Evolutionary conservation across 2,888 invertebrate species (phyloP), one percentile per base, ranked within the genome.

Genomic region (Leptopilina syphax): DNA sequence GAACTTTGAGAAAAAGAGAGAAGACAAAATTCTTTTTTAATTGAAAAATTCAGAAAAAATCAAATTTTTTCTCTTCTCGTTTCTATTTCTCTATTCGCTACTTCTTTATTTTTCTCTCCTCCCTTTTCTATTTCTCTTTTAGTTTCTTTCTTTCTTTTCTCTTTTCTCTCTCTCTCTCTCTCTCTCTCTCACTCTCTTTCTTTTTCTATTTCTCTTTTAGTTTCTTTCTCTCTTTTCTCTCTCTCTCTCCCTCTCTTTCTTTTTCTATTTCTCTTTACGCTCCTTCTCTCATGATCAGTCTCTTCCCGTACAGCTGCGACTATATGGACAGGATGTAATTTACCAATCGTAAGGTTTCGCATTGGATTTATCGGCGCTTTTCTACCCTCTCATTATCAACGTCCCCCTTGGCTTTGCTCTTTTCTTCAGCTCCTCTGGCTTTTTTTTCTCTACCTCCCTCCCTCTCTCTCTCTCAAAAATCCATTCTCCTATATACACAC

Each of bases 311-410:
- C 60, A 83, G 79, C 82, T 83, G 83, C 83, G 50, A 50, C 78
- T 79, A 80, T 83, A 82, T 81, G 82, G 84, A 84, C 91, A 92
- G 91, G 91, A 90, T 92, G 89, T 91, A 92, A 92, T 92, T 92
- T 92, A 91, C 91, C 91, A 92, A 92, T 92, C 91, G 91, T 88
- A 89, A 88, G 90, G 90, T 89, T 89, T 88, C 89, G 90, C 85
- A 50, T 50, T 91, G 91, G 90, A 91, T 92, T 91, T 92, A 92
- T 92, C 91, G 91, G 90, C 89, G 89, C 90, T 91, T 90, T 88
- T 87, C 90, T 91, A 91, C 91, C 91, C 91, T 91, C 91, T 91
- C 88, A 92, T 91, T 92, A 92, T 85, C 87, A 88, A 87, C 86
- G 89, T 88, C 88, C 87, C 86, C 84, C 84, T 84, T 86, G 84